Percentiles rank a stretch among this genome's conserved stretches.
These are phyloP conservation scores for Gonioctena quinquepunctata DNA, from an alignment of 1,140 invertebrate genomes.

Conservation along the genomic window DNA sequence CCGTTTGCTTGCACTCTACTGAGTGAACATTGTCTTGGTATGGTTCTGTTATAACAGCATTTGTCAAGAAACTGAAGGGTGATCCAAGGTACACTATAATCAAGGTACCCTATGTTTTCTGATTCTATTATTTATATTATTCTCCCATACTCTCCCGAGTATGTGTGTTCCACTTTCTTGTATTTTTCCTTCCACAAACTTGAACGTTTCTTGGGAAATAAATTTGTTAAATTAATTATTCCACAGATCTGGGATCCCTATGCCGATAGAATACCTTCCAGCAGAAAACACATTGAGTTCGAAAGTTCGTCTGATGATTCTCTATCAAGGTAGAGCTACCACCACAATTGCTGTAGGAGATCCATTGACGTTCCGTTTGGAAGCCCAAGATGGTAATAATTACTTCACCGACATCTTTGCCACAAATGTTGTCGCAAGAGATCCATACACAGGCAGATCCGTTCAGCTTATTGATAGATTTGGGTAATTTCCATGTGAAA, in stretches of 20 bases:
- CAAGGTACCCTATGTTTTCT: too few relatives aligned
- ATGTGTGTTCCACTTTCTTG: too few relatives aligned
- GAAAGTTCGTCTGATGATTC: conserved; percentile 79
- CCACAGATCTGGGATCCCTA: conserved; percentile 82
- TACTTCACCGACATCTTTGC: conserved; percentile 89
- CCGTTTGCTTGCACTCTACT: too few relatives aligned
- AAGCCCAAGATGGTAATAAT: conserved; percentile 88
- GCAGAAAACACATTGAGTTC: conserved; percentile 89
- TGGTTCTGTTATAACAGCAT: too few relatives aligned
- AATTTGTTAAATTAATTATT: too few relatives aligned
- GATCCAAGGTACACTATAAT: too few relatives aligned
- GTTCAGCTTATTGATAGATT: conserved; percentile 88
- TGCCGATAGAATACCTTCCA: conserved; percentile 87
- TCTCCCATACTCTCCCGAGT: too few relatives aligned
- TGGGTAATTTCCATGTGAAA: conserved; percentile 75
- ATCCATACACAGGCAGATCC: conserved; percentile 87
- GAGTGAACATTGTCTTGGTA: too few relatives aligned
- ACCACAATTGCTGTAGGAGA: conserved; percentile 94
- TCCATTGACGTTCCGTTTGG: conserved; percentile 85
- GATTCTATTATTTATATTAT: too few relatives aligned
- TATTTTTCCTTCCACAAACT: too few relatives aligned
- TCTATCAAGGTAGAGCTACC: conserved; percentile 87
- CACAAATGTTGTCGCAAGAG: conserved; percentile 89
- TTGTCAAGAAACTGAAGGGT: too few relatives aligned
- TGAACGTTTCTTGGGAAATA: too few relatives aligned